Base-by-base conservation (phyloP, 2,888 invertebrate species). In the Dryomyza anilis region DNA sequence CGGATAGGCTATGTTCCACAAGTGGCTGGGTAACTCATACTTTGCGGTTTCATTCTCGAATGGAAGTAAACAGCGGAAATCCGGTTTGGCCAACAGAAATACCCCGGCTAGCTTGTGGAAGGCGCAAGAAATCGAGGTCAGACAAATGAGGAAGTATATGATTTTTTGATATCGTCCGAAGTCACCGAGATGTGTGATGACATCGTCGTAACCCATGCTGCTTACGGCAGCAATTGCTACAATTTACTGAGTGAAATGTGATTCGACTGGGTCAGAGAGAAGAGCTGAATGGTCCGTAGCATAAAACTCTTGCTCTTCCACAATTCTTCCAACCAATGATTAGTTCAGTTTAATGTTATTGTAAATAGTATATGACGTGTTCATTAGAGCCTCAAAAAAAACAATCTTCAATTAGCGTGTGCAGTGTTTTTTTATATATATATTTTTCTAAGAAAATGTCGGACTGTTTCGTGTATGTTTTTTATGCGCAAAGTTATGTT, bases 71-170 rank as follows among this genome's bases (percentile, higher is more conserved):
- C 90, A 91, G 67, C 91, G 87, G 76, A 88, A 86, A 65, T 87
- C 82, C 64, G 89, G 87, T 81, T 87, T 88, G 4, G 89, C 89
- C 65, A 88, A 85, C 7, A 91, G 83, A 77, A 91, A 91, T 1
- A 90, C 90, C 65, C 89, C 89, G 16, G 88, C 89, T 48, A 91
- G 81, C 79, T 91, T 91, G 78, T 91, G 91, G 72, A 91, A 88
- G 55, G 91, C 91, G 79, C 90, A 90, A 16, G 88, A 85, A 74
- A 91, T 89, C 7, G 89, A 88, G 21, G 91, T 90, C 55, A 91
- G 83, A 74, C 90, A 90, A 48, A 91, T 84, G 48, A 91, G 80
- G 67, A 91, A 84, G 75, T 89, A 91, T 68, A 91, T 88, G 68
- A 88, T 84, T 71, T 85, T 86, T 78, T 91, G 91, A 76, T 91